A percentile compares a stretch with the other conserved stretches of the same genome.
phyloP scores from a whole-genome alignment of 2,797 vertebrate genomes.

The Rostrhamus sociabilis region DNA sequence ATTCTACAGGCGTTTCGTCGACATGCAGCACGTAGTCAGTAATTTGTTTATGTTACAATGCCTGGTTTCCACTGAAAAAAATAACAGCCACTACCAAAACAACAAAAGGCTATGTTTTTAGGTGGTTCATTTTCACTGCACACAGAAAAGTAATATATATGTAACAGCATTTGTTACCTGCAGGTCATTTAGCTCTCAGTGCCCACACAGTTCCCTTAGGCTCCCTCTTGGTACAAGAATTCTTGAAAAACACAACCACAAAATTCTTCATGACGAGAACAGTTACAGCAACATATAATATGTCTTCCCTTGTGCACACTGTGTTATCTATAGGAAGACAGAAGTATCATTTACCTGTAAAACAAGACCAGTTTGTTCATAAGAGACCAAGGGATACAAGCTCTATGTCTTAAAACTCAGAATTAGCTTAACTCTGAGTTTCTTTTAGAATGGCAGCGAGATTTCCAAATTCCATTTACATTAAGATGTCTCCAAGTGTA shows the following conservation, averaged over 20 bases:
- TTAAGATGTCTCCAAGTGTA: not conserved
- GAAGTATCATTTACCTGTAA: not conserved
- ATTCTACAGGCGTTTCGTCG: not conserved
- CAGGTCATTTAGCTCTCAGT: not conserved
- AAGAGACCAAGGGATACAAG: not conserved
- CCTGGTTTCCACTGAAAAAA: not conserved
- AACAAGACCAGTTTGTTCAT: not conserved
- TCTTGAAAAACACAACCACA: not conserved
- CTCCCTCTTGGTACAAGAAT: not conserved
- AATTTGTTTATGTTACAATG: not conserved
- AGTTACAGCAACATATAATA: not conserved
- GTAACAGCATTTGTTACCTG: not conserved
- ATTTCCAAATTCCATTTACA: not conserved
- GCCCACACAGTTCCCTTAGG: not conserved
- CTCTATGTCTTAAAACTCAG: not conserved
- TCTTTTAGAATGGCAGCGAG: not conserved
- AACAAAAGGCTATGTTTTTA: not conserved
- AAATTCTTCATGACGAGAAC: not conserved
- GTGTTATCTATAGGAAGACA: not conserved
- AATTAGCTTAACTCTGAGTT: not conserved
- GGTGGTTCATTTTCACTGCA: not conserved
- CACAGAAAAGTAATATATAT: not conserved
- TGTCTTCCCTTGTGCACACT: not conserved
- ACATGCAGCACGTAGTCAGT: not conserved
- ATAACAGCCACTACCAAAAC: not conserved